Percentiles rank a stretch among this genome's conserved stretches.
Evolutionary conservation across 2,888 invertebrate species (phyloP).

Genomic region (Drosophila tanythrix): DNA sequence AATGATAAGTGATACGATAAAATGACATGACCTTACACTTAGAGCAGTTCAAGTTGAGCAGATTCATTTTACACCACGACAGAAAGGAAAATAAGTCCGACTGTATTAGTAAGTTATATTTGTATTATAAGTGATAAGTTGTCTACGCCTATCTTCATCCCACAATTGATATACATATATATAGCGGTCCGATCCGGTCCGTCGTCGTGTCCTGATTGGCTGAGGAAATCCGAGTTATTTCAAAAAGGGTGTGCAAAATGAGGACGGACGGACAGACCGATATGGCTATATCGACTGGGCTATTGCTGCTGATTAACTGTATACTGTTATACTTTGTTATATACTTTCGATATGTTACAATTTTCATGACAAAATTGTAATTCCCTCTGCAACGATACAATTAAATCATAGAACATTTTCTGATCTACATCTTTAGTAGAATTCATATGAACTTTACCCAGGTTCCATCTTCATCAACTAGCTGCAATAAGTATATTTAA

Average conservation of each 20-base stretch:
- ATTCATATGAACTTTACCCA: background rate
- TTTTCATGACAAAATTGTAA: background rate
- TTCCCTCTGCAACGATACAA: background rate
- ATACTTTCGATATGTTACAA: background rate
- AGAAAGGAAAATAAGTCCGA: no score
- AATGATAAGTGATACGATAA: no score
- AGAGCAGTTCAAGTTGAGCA: no score
- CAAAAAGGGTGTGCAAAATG: background rate
- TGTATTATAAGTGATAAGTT: background rate
- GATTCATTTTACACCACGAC: no score
- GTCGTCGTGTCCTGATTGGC: no score
- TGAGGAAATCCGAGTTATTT: background rate
- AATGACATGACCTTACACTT: no score
- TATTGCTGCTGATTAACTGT: background rate
- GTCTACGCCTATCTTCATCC: no score
- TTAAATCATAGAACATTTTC: background rate
- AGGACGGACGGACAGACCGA: no score
- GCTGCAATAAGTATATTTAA: background rate
- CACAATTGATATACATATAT: no score
- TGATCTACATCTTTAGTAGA: background rate
- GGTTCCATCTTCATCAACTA: no score
- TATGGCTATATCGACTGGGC: background rate
- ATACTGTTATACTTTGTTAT: accelerated
- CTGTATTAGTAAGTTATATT: background rate
- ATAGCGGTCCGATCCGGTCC: no score